Evolutionary conservation across 2,888 invertebrate genomes (phyloP).

Genomic region (Carabus problematicus): DNA sequence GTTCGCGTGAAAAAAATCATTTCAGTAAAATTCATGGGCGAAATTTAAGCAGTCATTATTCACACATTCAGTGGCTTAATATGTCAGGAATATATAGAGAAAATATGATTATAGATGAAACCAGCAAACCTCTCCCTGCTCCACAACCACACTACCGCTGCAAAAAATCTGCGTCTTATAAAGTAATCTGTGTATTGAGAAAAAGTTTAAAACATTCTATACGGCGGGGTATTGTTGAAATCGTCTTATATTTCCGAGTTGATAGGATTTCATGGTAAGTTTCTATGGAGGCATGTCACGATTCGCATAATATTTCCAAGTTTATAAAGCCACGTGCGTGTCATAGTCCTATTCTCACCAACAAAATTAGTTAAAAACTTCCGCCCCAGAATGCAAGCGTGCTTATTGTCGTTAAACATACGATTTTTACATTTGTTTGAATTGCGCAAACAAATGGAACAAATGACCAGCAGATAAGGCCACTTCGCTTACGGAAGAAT

Average conservation of each 20-base stretch:
- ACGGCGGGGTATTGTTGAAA: neutral
- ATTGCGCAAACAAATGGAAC: slow-evolving; percentile 2
- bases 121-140: too few species aligned
- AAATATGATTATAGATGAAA: too few species aligned
- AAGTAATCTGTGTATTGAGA: too few species aligned
- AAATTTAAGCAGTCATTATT: too few species aligned
- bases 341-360: slow-evolving; percentile 6
- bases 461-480: neutral
- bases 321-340: slow-evolving; percentile 14
- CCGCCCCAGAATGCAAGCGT: slow-evolving; percentile 11
- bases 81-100: too few species aligned
- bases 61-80: too few species aligned
- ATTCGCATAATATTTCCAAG: slow-evolving; percentile 13
- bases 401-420: slow-evolving; percentile 14
- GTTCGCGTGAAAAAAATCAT: too few species aligned
- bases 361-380: slow-evolving; percentile 22
- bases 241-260: slow-evolving; percentile 6
- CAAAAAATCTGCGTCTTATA: too few species aligned
- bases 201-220: too few species aligned
- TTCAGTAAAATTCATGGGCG: too few species aligned
- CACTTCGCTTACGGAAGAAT: slow-evolving; percentile 5
- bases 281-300: slow-evolving; percentile 12
- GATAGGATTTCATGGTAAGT: slow-evolving; percentile 19
- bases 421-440: slow-evolving; percentile 15
- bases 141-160: too few species aligned